These are phyloP conservation scores for Brenthis hecate DNA, from an alignment of 2,888 invertebrate species.

Conservation along the genomic window DNA sequence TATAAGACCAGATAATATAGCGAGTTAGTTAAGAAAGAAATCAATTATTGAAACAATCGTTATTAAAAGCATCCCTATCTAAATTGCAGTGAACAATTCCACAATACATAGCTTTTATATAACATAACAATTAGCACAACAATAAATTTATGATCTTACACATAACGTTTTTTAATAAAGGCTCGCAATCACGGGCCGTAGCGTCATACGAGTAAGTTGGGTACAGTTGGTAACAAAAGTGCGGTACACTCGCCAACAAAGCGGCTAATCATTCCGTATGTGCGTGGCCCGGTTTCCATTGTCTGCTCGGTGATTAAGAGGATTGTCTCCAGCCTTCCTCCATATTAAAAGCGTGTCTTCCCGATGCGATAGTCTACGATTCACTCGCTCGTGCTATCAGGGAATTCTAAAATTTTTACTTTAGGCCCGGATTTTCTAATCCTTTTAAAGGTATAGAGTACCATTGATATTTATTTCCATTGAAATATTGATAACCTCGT, in stretches of 20 bases:
- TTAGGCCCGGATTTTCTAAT: background rate
- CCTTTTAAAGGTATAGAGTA: background rate
- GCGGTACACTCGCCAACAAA: constrained; percentile 60
- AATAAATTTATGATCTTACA: constrained; percentile 46
- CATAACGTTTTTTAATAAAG: constrained; percentile 53
- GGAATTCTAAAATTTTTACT: constrained; percentile 2
- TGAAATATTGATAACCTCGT: no score
- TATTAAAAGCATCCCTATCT: background rate
- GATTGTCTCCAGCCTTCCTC: constrained; percentile 79
- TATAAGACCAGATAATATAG: no score
- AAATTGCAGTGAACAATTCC: background rate
- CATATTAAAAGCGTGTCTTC: constrained; percentile 79
- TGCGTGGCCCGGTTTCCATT: constrained; percentile 80
- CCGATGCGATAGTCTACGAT: constrained; percentile 52
- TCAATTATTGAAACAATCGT: background rate
- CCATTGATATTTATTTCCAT: no score
- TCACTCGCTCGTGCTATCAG: constrained; percentile 45
- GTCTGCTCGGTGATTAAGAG: constrained; percentile 80
- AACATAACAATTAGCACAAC: constrained; percentile 35
- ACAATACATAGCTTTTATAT: background rate
- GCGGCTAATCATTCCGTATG: constrained; percentile 71
- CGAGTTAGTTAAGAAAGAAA: background rate
- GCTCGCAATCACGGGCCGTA: constrained; percentile 49
- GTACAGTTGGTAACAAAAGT: constrained; percentile 66
- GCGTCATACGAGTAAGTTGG: constrained; percentile 52